Evolutionary conservation across 2,113 vertebrate species (phyloP), one percentile per base, ranked within the genome.

Genomic region (Chionodraco myersi): DNA sequence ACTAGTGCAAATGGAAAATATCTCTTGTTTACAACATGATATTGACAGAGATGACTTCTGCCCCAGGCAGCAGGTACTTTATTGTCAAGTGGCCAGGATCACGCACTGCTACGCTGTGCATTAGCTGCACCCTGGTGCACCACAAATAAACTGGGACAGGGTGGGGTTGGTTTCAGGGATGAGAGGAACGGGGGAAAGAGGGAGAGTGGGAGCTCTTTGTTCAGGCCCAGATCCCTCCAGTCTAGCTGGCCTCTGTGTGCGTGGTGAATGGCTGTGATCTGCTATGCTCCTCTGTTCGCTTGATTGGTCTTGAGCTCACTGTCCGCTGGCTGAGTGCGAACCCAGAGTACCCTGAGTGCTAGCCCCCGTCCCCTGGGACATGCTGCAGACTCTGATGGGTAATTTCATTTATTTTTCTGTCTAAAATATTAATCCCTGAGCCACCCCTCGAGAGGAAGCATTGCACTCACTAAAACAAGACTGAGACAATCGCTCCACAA

Each of bases 321-420:
- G 90, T 91, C 87, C 85, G 16, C 85, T 75, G 91, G 85, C 85
- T 91, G 91, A 92, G 90, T 93, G 90, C 89, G 83, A 92, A 88
- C 80, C 87, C 84, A 89, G 84, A 92, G 92, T 91, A 88, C 90
- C 90, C 89, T 91, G 92, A 93, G 93, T 94, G 92, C 91, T 89
- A 89, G 86, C 88, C 87, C 62, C 77, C 61, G 48, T 91, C 92
- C 86, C 88, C 49, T 1, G 86, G 88, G 93, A 92, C 88, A 77
- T 30, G 77, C 86, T 54, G 86, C 83, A 92, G 91, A 91, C 92
- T 93, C 90, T 92, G 90, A 93, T 91, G 92, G 92, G 88, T 94
- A 94, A 93, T 93, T 92, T 94, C 91, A 94, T 94, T 94, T 94
- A 92, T 93, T 94, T 94, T 93, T 89, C 91, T 87, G 86, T 71